A percentile compares a stretch with the other conserved stretches of the same genome.
Conservation (phyloP, 2,888 invertebrate species). For the Drosophila nr. fundita region DNA sequence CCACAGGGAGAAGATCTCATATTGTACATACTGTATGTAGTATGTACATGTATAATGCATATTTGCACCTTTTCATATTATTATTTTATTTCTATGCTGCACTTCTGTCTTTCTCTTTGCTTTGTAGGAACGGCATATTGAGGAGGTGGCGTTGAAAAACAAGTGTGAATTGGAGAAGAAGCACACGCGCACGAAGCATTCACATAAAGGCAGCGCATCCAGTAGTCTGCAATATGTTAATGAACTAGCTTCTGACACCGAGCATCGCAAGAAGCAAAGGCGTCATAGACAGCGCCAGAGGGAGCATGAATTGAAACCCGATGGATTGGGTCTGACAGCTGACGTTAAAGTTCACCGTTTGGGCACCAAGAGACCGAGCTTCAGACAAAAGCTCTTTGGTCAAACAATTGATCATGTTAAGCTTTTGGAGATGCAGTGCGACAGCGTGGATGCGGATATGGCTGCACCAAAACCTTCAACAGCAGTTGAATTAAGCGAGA, state of each 20-base stretch:
- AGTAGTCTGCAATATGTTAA: slow-evolving; percentile 70
- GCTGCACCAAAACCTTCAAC: background rate
- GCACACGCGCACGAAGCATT: slow-evolving; percentile 54
- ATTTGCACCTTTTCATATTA: background rate
- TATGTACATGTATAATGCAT: background rate
- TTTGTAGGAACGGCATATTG: slow-evolving; percentile 79
- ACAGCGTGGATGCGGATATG: slow-evolving; percentile 30
- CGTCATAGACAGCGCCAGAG: slow-evolving; percentile 63
- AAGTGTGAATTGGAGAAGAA: slow-evolving; percentile 74
- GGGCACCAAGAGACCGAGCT: slow-evolving; percentile 73
- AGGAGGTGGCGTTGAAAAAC: slow-evolving; percentile 78
- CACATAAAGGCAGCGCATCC: slow-evolving; percentile 29
- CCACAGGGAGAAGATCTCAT: background rate
- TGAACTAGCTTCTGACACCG: slow-evolving; percentile 49
- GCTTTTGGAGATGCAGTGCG: slow-evolving; percentile 57
- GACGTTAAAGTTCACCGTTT: slow-evolving; percentile 57
- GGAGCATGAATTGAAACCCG: slow-evolving; percentile 24
- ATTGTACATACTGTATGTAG: background rate
- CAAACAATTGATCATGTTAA: slow-evolving; percentile 68
- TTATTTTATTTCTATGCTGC: background rate
- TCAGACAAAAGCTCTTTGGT: slow-evolving; percentile 81
- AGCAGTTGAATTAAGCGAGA: slow-evolving; percentile 5
- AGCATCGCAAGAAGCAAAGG: slow-evolving; percentile 55
- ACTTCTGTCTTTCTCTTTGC: background rate
- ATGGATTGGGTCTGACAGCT: slow-evolving; percentile 10